Evolutionary conservation across 2,113 vertebrate species (phyloP).

Genomic region (Isichthys henryi): DNA sequence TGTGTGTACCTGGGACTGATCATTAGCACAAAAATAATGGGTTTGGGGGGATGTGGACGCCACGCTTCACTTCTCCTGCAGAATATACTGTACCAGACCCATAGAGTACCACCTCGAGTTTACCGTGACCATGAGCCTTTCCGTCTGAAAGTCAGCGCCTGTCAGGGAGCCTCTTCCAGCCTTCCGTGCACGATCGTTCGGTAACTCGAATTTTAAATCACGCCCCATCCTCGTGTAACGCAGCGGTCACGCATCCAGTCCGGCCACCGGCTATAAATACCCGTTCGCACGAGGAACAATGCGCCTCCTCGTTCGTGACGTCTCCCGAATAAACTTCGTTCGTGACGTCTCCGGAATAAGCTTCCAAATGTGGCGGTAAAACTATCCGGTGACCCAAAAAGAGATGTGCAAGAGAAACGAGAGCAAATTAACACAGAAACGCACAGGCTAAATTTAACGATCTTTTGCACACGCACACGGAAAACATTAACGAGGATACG

Average conservation of each 20-base stretch:
- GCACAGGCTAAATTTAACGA: not conserved
- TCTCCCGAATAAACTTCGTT: not conserved
- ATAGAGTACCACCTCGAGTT: not conserved
- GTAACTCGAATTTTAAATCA: not conserved
- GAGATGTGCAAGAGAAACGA: not conserved
- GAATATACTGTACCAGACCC: not conserved
- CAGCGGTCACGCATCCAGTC: not conserved
- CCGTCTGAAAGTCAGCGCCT: not conserved
- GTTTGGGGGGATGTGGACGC: not conserved
- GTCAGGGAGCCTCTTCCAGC: not conserved
- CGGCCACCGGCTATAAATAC: constrained; percentile 11
- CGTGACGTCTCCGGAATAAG: not conserved
- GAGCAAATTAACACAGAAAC: not conserved
- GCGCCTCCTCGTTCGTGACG: not conserved
- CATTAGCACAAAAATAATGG: not conserved
- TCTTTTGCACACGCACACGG: not conserved
- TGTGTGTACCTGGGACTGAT: not conserved
- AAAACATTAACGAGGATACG: not conserved
- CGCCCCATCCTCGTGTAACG: not conserved
- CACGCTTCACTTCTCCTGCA: not conserved
- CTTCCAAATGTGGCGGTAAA: constrained; percentile 1
- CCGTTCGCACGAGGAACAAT: not conserved
- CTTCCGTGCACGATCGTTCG: not conserved
- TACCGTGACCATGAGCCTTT: not conserved
- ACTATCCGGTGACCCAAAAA: not conserved